Percentiles rank a stretch among this genome's conserved stretches.
These are phyloP conservation scores for Heliconius hermathena DNA, from an alignment of 1,140 invertebrate genomes.

Conservation along the genomic window DNA sequence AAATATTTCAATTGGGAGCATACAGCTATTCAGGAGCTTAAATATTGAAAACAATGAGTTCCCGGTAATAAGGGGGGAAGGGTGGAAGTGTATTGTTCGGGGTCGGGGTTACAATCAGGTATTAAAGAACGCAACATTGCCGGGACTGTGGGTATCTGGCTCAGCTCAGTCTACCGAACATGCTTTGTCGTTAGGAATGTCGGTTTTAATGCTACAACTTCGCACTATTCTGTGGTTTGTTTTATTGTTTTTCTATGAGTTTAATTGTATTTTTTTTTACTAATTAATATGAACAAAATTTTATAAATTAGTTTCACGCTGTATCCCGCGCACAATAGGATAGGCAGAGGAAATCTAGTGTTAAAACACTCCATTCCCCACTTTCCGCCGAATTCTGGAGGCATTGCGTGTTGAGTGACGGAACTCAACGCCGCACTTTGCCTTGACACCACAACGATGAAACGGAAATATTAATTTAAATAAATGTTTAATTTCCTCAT, in stretches of 20 bases:
- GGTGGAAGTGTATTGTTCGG: constrained; percentile 60
- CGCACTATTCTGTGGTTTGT: constrained; percentile 60
- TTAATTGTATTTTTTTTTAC: background rate
- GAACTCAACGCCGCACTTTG: too few relatives aligned
- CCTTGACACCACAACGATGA: too few relatives aligned
- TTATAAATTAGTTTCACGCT: too few relatives aligned
- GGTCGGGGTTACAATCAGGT: constrained; percentile 62
- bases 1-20: constrained; percentile 48
- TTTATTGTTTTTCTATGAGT: background rate
- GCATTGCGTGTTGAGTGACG: too few relatives aligned
- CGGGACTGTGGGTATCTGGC: constrained; percentile 60
- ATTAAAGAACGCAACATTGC: constrained; percentile 64
- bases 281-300: background rate
- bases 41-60: constrained; percentile 79
- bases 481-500: too few relatives aligned
- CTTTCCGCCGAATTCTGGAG: too few relatives aligned
- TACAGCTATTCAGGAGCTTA: constrained; percentile 60
- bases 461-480: too few relatives aligned
- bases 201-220: constrained; percentile 61
- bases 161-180: constrained; percentile 63
- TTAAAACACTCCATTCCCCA: too few relatives aligned
- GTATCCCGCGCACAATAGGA: too few relatives aligned
- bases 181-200: constrained; percentile 58
- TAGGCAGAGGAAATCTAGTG: too few relatives aligned
- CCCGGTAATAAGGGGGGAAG: constrained; percentile 76